Evolutionary conservation across 2,888 invertebrate species (phyloP).

Genomic region (Exephanes ischioxanthus): DNA sequence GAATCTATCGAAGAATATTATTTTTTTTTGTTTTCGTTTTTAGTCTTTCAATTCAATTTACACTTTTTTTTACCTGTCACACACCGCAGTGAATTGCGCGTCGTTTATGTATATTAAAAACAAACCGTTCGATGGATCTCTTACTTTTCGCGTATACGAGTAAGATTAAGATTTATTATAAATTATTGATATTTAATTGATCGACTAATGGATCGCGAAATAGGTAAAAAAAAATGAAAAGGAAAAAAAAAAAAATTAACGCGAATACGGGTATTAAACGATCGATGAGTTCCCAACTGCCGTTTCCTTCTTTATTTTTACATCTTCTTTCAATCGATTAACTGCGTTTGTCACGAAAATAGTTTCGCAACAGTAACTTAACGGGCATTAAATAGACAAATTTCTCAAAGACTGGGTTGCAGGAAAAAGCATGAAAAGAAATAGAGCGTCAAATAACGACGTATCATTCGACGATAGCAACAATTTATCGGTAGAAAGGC

Average conservation of each 20-base stretch:
- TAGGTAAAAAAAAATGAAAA: conserved; percentile 17
- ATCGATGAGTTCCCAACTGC: conserved; percentile 58
- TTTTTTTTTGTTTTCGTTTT: conserved; percentile 21
- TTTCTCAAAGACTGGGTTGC: conserved; percentile 41
- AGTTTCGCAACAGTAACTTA: conserved; percentile 25
- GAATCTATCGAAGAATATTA: conserved; percentile 36
- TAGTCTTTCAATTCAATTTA: conserved; percentile 45
- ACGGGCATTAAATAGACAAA: conserved; percentile 53
- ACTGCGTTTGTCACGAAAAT: conserved; percentile 40
- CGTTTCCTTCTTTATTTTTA: conserved; percentile 34
- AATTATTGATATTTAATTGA: conserved; percentile 59
- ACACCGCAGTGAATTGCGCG: conserved; percentile 33
- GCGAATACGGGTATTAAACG: conserved; percentile 64
- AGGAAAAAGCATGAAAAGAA: conserved; percentile 40
- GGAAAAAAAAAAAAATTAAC: conserved; percentile 18
- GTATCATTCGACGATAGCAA: neutral
- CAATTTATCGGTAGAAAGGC: conserved; percentile 46
- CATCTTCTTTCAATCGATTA: conserved; percentile 28
- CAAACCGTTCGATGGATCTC: conserved; percentile 37
- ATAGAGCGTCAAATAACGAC: conserved; percentile 37
- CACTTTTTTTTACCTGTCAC: conserved; percentile 31
- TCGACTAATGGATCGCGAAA: conserved; percentile 45
- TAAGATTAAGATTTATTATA: conserved; percentile 56
- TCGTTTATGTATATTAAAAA: conserved; percentile 50
- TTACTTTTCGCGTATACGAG: conserved; percentile 58